Evolutionary conservation across 2,113 vertebrate genomes (phyloP), one percentile per base, ranked within the genome.

Genomic region (Mormyrus iriodes): DNA sequence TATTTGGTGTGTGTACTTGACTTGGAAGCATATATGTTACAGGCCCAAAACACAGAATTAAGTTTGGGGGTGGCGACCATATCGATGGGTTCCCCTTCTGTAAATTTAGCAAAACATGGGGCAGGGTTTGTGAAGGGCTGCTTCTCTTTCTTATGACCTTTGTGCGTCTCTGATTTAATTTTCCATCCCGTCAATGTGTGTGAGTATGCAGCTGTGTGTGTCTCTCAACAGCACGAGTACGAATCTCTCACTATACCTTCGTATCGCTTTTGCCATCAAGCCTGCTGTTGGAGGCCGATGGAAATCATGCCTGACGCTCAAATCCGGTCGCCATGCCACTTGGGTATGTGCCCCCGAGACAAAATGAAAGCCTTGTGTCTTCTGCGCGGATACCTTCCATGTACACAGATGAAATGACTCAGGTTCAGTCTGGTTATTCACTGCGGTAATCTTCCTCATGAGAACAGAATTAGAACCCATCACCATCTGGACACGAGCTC

Each of bases 391-490:
- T 42, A 46, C 79, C 17, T 12, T 44, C 85, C 21, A 52, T 17
- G 49, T 52, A 8, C 27, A 15, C 48, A 86, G 49, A 86, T 35
- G 15, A 31, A 46, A 52, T 86, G 85, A 86, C 85, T 86, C 85
- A 31, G 19, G 85, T 12, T 49, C 49, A 35, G 49, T 35, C 49
- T 15, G 31, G 48, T 86, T 53, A 73, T 52, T 86, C 85, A 35
- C 48, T 53, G 48, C 2, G n/a, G 21, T 8, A 48, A 17, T 46
- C 35, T 86, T 35, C 85, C 46, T n/a, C 12, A 27, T 12, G 15
- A 86, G 48, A 53, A 52, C 85, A 53, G 49, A 86, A 86, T 52
- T 86, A 86, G 85, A 86, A 53, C 85, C 13, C 85, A 86, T 49
- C 49, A 52, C 85, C 85, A 86, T 86, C 85, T 86, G 85, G 85